Base-by-base conservation (phyloP, 2,888 invertebrate species). In the Dolichomitus sp. region DNA sequence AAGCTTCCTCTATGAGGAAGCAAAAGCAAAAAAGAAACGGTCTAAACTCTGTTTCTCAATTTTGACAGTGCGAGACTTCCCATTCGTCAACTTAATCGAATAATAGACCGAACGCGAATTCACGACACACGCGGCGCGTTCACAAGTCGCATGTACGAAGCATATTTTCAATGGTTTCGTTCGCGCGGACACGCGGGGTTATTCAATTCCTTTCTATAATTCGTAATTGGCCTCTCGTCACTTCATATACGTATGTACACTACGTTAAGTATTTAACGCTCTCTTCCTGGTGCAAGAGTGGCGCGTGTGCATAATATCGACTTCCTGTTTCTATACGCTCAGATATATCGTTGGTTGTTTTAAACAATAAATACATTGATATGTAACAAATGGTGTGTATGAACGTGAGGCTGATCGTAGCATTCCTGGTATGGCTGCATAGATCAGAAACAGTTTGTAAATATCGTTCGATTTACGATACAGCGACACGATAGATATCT, bases 201-300 rank as follows among this genome's bases (percentile, higher is more conserved):
- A 82, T 82, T 82, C 82, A 82, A 82, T 82, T 82, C 82, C 82
- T 78, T 79, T 82, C 82, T 82, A 79, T 82, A 82, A 82, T 82
- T 82, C 82, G 82, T 79, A 79, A 82, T 79, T 82, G 82, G 63
- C 45, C 45, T 65, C 74, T 75, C 65, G 19, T 82, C 82, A 75
- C 74, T 82, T 82, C 70, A 37, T 37, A 37, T 37, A 75, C 61
- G n/a, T n/a, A 11, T 57, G 14, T 19, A 61, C 37, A n/a, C 45
- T 69, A 78, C 65, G 59, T 79, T 69, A 72, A 82, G 70, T 82
- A 82, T 79, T 83, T 79, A 79, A 79, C 79, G 72, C 79, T 81
- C 63, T 69, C 63, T 78, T 81, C 73, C 74, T 66, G 76, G 76
- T 81, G 59, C 57, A 45, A 42, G 45, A 59, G 61, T 37, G 66